Evolutionary conservation across 2,113 vertebrate genomes (phyloP).

Genomic region (Psophia crepitans): DNA sequence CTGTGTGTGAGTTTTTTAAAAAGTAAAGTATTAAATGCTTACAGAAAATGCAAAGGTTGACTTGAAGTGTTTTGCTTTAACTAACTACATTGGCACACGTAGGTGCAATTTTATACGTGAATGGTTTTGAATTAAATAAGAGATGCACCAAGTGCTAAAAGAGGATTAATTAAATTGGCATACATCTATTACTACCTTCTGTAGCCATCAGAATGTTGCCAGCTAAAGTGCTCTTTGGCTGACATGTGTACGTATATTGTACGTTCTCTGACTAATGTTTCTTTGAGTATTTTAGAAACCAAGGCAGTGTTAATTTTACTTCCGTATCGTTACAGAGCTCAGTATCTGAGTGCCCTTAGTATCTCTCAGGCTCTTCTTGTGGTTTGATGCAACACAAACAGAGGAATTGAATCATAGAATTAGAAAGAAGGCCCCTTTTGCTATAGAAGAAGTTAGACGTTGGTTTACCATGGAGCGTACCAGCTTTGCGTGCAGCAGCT

Average conservation of each 20-base stretch:
- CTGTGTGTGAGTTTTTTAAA: background rate
- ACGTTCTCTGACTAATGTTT: background rate
- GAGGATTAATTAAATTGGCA: slow-evolving; percentile 26
- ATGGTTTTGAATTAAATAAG: slow-evolving; percentile 17
- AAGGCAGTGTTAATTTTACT: background rate
- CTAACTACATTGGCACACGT: background rate
- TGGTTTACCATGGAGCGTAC: background rate
- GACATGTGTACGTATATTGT: background rate
- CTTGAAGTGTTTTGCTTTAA: background rate
- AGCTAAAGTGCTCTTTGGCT: background rate
- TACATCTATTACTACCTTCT: slow-evolving; percentile 6
- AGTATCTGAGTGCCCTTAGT: background rate
- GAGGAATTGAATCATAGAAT: too few relatives aligned
- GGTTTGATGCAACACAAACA: background rate
- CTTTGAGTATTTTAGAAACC: background rate
- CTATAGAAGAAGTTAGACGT: background rate
- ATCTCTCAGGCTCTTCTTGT: background rate
- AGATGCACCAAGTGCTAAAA: background rate
- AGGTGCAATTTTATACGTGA: background rate
- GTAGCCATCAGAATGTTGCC: background rate
- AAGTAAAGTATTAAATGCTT: background rate
- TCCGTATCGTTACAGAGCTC: background rate
- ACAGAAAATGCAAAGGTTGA: background rate
- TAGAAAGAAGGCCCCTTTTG: background rate
- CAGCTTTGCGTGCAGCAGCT: background rate